These are phyloP conservation scores for Nibea albiflora DNA, from an alignment of 2,113 vertebrate genomes.

Conservation along the genomic window DNA sequence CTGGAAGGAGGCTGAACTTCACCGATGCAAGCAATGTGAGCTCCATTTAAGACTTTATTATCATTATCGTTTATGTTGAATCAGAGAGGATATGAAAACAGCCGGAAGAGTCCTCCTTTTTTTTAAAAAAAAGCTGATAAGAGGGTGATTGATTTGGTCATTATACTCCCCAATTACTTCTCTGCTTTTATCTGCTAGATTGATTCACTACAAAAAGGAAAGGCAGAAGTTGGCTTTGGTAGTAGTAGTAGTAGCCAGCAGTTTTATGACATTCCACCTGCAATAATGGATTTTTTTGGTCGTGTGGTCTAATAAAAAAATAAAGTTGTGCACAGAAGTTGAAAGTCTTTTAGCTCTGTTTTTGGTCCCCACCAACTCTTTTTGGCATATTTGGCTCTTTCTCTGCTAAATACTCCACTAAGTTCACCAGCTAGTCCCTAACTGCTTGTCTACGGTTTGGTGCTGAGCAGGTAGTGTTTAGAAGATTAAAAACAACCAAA, in stretches of 20 bases:
- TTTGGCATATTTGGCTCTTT: background rate
- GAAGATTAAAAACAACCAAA: no score
- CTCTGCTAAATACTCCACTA: background rate
- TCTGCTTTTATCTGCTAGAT: constrained; percentile 68
- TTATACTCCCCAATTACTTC: constrained; percentile 69
- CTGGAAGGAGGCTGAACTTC: constrained; percentile 19
- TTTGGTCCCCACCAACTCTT: no score
- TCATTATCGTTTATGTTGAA: constrained; percentile 32
- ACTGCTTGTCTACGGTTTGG: no score
- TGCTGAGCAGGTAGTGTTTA: background rate
- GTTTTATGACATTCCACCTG: constrained; percentile 20
- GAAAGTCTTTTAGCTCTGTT: no score
- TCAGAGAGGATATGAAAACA: constrained; percentile 21
- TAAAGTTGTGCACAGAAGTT: background rate
- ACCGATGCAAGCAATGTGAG: constrained; percentile 10
- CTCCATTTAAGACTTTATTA: constrained; percentile 42
- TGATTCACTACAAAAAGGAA: constrained; percentile 65
- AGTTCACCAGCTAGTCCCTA: no score
- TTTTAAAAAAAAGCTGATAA: constrained; percentile 64
- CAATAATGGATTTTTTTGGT: background rate
- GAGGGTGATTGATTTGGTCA: constrained; percentile 74
- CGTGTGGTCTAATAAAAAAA: background rate
- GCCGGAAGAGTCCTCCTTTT: constrained; percentile 12
- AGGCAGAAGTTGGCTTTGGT: constrained; percentile 25
- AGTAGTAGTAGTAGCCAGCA: constrained; percentile 6